These are phyloP conservation scores for Drosophila watanabei DNA, from an alignment of 1,140 invertebrate species.

Conservation along the genomic window DNA sequence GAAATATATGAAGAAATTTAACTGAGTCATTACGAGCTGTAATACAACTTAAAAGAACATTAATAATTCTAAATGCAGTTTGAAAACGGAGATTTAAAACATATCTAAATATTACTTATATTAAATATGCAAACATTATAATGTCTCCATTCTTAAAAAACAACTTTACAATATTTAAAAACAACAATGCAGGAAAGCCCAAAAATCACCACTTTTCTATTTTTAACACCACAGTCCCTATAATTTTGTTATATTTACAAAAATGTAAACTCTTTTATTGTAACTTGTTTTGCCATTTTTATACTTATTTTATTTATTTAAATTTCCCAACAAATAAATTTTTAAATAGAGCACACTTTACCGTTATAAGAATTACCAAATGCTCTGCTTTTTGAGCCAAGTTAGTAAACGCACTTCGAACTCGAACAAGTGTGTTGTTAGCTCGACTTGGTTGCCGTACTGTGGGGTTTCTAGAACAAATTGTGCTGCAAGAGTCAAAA, in stretches of 20 bases:
- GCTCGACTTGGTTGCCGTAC: constrained; percentile 24
- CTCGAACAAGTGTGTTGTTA: constrained; percentile 43
- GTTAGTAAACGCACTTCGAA: constrained; percentile 40
- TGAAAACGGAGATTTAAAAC: background rate
- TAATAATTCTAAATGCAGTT: background rate
- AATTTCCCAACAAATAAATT: constrained; percentile 1
- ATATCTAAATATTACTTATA: background rate
- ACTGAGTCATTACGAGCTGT: background rate
- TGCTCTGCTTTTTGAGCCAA: constrained; percentile 13
- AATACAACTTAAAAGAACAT: too few species aligned
- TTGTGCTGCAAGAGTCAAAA: background rate
- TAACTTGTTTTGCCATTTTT: rapidly evolving
- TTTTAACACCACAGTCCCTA: background rate
- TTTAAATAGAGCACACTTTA: constrained; percentile 7
- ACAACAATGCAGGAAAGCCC: too few species aligned
- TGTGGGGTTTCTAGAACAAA: background rate
- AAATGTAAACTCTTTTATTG: background rate
- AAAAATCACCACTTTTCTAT: background rate
- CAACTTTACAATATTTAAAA: too few species aligned
- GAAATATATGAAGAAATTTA: background rate
- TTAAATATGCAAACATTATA: too few species aligned
- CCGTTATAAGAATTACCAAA: constrained; percentile 20
- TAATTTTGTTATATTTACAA: background rate
- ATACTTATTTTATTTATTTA: background rate
- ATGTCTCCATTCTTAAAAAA: too few species aligned